A percentile compares a stretch with the other conserved stretches of the same genome.
Conservation (phyloP, 2,797 vertebrate genomes). For the Parauchenoglanis ngamensis region DNA sequence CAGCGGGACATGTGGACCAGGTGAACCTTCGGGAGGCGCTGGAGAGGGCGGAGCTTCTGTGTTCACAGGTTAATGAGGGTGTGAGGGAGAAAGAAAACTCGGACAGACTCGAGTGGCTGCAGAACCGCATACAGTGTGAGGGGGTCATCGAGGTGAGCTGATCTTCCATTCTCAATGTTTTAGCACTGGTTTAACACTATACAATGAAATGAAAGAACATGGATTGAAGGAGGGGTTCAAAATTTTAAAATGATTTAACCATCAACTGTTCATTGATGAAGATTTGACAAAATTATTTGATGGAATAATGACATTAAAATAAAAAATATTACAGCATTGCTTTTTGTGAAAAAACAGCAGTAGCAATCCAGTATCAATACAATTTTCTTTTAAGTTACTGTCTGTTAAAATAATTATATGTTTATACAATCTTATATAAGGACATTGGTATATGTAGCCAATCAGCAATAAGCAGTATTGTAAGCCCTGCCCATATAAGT, state of each 20-base stretch:
- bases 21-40: conserved; percentile 82
- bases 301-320: background rate
- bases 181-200: background rate
- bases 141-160: conserved; percentile 83
- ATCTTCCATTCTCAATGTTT: too few species aligned
- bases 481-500: background rate
- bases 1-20: conserved; percentile 82
- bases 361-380: background rate
- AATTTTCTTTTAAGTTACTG: background rate
- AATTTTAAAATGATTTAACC: background rate
- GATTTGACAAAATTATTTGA: background rate
- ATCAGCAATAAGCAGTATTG: background rate
- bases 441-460: background rate
- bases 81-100: conserved; percentile 96
- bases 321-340: background rate
- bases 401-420: background rate
- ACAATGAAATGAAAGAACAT: background rate
- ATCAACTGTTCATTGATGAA: background rate
- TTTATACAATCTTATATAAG: background rate
- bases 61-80: conserved; percentile 92
- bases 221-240: background rate
- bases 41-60: conserved; percentile 90
- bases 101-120: conserved; percentile 94
- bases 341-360: background rate
- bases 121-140: conserved; percentile 89